Evolutionary conservation across 2,888 invertebrate species (phyloP), one percentile per base, ranked within the genome.

Genomic region (Drosophila gaucha): DNA sequence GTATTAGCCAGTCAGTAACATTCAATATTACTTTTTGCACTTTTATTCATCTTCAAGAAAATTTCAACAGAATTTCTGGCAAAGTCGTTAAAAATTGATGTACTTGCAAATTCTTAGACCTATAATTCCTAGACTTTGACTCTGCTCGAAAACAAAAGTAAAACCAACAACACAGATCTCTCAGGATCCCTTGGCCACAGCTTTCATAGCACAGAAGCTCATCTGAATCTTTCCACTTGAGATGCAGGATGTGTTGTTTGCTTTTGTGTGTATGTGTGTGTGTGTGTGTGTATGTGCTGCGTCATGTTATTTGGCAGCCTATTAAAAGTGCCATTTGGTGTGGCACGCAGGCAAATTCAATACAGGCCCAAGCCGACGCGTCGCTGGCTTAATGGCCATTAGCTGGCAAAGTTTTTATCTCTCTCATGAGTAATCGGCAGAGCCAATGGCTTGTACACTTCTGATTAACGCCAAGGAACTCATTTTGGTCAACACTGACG

Each of bases 401-500:
- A 74, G 36, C 47, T 41, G 39, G 58, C 43, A 67, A 73, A 70
- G 62, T 69, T 74, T 68, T 64, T 76, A 71, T 75, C 79, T 43
- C 56, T 58, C 60, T 76, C 67, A 62, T 76, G 67, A 74, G 69
- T 72, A 57, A 74, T 74, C 52, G 58, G 58, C 46, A 36, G 14
- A 64, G 44, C 58, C 64, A 74, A 72, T 74, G 70, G 57, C 56
- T 38, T 22, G 64, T 36, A 38, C 63, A 58, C 36, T 64, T 64
- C 54, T 39, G 77, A 76, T 71, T 67, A 80, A 41, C 41, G 41
- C 9, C 36, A 36, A 18, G 46, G 14, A 49, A 5, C 28, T 28
- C 35, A 5, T 28, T 43, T 36, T 30, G 59, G 60, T 35, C 58
- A 59, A 20, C 31, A 36, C 22, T 22, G 30, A 14, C 36, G 18